Evolutionary conservation across 1,140 invertebrate species (phyloP).

Genomic region (Amphibalanus amphitrite): DNA sequence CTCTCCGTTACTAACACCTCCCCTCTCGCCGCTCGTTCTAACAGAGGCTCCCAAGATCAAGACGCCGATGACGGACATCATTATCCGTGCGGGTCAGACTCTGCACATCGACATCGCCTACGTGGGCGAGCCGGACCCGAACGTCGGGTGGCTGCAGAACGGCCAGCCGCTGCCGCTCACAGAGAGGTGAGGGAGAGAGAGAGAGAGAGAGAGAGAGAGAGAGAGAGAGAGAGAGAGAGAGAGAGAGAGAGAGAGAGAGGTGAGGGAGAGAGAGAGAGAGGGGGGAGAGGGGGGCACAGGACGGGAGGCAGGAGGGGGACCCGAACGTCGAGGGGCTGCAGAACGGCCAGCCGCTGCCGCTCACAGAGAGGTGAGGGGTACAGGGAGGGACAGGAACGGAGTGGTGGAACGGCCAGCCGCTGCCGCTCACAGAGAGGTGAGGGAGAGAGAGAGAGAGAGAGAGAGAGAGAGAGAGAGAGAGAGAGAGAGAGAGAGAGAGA

Average conservation of each 20-base stretch:
- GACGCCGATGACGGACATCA: conserved; percentile 67
- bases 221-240: no score
- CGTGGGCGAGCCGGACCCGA: conserved; percentile 72
- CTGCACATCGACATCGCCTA: conserved; percentile 79
- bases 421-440: neutral
- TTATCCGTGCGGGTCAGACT: conserved; percentile 78
- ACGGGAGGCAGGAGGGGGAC: no score
- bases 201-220: no score
- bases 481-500: no score
- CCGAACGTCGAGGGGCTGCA: conserved; percentile 73
- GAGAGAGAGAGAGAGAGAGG: no score
- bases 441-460: no score
- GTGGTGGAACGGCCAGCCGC: conserved; percentile 45
- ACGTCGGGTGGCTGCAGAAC: conserved; percentile 65
- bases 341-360: conserved; percentile 34
- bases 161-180: conserved; percentile 29
- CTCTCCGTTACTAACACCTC: no score
- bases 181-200: neutral
- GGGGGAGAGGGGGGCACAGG: no score
- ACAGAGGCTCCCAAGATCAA: conserved; percentile 78
- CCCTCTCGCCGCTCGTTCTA: conserved; percentile 9
- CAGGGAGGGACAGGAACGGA: no score
- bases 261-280: no score
- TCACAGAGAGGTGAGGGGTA: neutral
- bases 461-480: no score